Evolutionary conservation across 1,140 invertebrate genomes (phyloP), one percentile per base, ranked within the genome.

Genomic region (Caerostris darwini): DNA sequence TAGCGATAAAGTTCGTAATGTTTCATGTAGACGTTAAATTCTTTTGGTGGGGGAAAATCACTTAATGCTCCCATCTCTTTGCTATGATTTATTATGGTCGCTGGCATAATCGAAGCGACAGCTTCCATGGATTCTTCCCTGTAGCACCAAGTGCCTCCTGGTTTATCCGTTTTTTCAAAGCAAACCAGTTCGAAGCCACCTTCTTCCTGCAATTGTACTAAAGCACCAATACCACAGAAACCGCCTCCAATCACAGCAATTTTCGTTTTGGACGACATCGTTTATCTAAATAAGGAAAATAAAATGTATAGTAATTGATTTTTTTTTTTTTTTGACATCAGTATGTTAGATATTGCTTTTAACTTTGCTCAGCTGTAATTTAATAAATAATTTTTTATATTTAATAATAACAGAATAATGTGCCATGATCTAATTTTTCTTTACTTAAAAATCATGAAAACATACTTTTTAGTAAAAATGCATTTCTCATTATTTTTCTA

Each of bases 71-170:
- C 77, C 14, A 92, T 59, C 54, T 92, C 90, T 54, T 92, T 92
- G 58, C 90, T 92, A 57, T 92, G 90, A 57, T 92, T 92, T 10
- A 92, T 92, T 5, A 92, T 58, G 10, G 90, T 92, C 2, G 90
- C 54, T 0, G 71, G 77, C 90, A 92, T 92, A 3, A 57, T 77
- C 1, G 69, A 81, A 19, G 89, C 14, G 0, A 90, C 67, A 7
- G 69, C 89, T 34, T 54, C 19, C 3, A 3, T n/a, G 53, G 54
- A n/a, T 2, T 95, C 94, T 12, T 96, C 95, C 57, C 95, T 56
- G 94, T 96, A 97, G 85, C 96, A 96, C 96, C 96, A 97, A 0
- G 97, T 95, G 61, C 97, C 97, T 3, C 97, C 97, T 69, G 96
- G 95, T 92, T 96, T 96, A 82, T 95, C 85, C 34, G 95, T 83